A percentile compares a stretch with the other conserved stretches of the same genome.
phyloP scores from a whole-genome alignment of 2,113 vertebrate genomes.

The Aramus guarauna region DNA sequence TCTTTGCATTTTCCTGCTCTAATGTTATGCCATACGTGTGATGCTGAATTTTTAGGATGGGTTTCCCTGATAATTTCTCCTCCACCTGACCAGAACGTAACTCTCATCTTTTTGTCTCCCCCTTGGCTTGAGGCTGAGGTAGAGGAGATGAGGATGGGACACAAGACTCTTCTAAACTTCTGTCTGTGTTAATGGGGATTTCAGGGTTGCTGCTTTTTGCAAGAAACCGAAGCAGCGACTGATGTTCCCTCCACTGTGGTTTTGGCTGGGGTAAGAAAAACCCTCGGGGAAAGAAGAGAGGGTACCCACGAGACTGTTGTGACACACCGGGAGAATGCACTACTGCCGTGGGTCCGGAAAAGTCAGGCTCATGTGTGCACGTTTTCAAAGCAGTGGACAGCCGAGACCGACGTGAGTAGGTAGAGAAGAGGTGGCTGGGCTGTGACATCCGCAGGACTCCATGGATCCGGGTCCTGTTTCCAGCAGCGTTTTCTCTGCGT shows the following conservation, averaged over 20 bases:
- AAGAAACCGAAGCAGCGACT: neutral
- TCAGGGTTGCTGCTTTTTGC: neutral
- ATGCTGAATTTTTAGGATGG: neutral
- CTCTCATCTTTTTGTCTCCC: neutral
- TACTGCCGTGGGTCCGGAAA: neutral
- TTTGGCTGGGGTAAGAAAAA: neutral
- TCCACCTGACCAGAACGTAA: neutral
- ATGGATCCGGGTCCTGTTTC: neutral
- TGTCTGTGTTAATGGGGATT: neutral
- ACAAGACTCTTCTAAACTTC: neutral
- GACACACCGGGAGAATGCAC: neutral
- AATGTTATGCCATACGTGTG: rapidly evolving
- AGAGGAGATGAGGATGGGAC: neutral
- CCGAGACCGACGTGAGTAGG: rapidly evolving
- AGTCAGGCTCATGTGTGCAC: rapidly evolving
- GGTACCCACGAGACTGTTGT: neutral
- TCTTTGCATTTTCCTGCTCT: neutral
- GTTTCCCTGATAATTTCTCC: neutral
- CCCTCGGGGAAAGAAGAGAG: neutral
- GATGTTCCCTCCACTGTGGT: neutral
- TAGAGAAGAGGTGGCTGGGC: neutral
- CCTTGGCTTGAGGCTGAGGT: neutral
- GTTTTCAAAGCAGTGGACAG: neutral
- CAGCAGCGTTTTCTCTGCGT: neutral
- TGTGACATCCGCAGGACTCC: neutral